Evolutionary conservation across 2,113 vertebrate genomes (phyloP).

Genomic region (Nyctereutes procyonoides): DNA sequence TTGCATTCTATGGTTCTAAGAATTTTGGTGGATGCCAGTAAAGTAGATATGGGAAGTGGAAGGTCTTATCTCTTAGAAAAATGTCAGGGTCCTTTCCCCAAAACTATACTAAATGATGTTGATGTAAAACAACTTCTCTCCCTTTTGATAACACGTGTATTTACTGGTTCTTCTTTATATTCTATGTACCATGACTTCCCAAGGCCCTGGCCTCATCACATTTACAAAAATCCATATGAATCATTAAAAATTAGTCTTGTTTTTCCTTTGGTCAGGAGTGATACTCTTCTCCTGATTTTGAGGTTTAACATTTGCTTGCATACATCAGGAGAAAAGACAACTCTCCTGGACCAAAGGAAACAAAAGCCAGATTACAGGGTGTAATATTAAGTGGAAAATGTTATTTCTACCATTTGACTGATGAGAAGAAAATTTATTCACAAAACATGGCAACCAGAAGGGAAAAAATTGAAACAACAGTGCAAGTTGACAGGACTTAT

Average conservation of each 20-base stretch:
- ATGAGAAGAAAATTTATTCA: not conserved
- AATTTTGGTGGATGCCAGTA: not conserved
- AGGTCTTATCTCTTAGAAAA: not conserved
- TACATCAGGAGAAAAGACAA: not conserved
- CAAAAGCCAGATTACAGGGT: not conserved
- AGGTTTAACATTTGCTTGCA: not conserved
- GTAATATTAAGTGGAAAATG: not conserved
- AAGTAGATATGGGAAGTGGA: constrained; percentile 29
- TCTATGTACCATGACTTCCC: not conserved
- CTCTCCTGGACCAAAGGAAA: not conserved
- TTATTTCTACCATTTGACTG: not conserved
- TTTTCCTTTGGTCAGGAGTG: not conserved
- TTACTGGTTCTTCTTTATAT: not conserved
- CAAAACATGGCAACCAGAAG: not conserved
- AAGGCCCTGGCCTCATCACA: not conserved
- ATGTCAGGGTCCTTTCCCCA: constrained; percentile 9
- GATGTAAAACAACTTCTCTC: not conserved
- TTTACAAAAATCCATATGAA: not conserved
- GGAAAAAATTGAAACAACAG: not conserved
- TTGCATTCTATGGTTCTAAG: not conserved
- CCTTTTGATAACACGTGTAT: not conserved
- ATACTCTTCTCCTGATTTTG: not conserved
- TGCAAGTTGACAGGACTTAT: not conserved
- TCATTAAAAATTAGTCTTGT: not conserved
- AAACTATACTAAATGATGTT: not conserved